Base-by-base conservation (phyloP, 2,797 vertebrate species). In the Tadarida brasiliensis region DNA sequence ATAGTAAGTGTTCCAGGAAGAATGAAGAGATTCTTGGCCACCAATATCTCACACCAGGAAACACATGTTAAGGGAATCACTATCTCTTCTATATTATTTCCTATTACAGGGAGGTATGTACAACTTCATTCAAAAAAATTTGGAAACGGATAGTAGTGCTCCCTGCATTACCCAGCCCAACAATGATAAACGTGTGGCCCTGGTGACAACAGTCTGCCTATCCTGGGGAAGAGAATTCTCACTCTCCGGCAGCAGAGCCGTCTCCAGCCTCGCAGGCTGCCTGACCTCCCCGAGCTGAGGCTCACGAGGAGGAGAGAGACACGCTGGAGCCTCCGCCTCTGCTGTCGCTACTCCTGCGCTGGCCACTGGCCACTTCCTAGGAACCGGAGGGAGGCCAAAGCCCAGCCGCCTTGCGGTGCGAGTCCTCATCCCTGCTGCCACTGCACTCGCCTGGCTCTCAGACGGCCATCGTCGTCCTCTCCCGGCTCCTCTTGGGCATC, bases 11-110 rank as follows among this genome's bases (percentile, higher is more conserved):
- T 99, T 99, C 99, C 99, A 99, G 0, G 99, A 99, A 65, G 99
- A 99, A 33, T 99, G 98, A 39, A 99, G 99, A 24, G 99, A 99
- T 98, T 99, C 99, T 98, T 99, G 99, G n/a, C 99, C 99, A 33
- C 99, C 99, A 1, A 99, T 99, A 98, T 99, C 99, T 99, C 99
- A 99, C 99, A 99, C 99, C 57, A 99, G 98, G 96, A 99, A 99
- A 91, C 99, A 99, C 0, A 99, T 99, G 98, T 99, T 99, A 98
- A 44, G 39, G 99, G 99, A 71, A 99, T 99, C 86, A 99, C 99
- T 19, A 99, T 99, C 98, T 99, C 99, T 97, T 99, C 99, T 97
- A 99, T 99, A 59, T 99, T 99, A 98, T 99, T 99, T 30, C 99
- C 99, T 94, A 99, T 99, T 20, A 99, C 99, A 74, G 99, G 99